Percentiles rank a stretch among this genome's conserved stretches.
Evolutionary conservation across 2,113 vertebrate species (phyloP).

Genomic region (Scatophagus argus): DNA sequence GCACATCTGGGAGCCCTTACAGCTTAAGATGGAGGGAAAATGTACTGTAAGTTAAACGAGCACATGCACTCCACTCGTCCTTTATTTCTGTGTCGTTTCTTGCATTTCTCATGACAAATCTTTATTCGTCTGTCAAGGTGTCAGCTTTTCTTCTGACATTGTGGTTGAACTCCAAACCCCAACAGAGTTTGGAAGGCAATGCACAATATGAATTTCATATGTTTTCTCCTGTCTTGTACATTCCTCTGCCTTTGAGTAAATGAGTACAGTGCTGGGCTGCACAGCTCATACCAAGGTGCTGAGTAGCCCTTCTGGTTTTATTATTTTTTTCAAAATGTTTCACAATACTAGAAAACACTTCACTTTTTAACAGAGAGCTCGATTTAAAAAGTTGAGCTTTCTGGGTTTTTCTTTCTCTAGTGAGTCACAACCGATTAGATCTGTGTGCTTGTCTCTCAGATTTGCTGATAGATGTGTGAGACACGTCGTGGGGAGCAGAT

Average conservation of each 20-base stretch:
- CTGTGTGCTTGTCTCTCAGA: conserved; percentile 13
- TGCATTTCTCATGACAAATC: conserved; percentile 62
- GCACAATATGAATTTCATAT: conserved; percentile 65
- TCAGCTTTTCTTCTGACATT: conserved; percentile 56
- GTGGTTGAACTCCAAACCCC: conserved; percentile 58
- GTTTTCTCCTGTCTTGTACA: conserved; percentile 40
- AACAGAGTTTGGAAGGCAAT: conserved; percentile 35
- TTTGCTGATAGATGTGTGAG: conserved; percentile 27
- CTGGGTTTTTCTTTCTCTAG: conserved; percentile 1
- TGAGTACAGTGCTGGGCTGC: not conserved
- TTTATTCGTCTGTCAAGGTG: conserved; percentile 68
- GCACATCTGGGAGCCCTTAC: conserved; percentile 78
- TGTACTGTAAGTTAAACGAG: conserved; percentile 49
- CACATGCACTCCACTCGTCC: conserved; percentile 22
- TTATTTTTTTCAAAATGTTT: conserved; percentile 5
- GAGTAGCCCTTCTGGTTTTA: conserved; percentile 17
- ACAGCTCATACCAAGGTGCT: conserved; percentile 15
- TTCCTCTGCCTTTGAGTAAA: conserved; percentile 46
- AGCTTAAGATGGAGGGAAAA: conserved; percentile 47
- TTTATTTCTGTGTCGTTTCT: conserved; percentile 44
- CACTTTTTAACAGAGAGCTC: not conserved
- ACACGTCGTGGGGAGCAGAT: conserved; percentile 10
- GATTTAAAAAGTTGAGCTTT: not conserved
- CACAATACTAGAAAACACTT: conserved; percentile 19
- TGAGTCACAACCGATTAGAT: conserved; percentile 31